Conservation (phyloP, 2,113 vertebrate species). For the Rhipidura dahli region DNA sequence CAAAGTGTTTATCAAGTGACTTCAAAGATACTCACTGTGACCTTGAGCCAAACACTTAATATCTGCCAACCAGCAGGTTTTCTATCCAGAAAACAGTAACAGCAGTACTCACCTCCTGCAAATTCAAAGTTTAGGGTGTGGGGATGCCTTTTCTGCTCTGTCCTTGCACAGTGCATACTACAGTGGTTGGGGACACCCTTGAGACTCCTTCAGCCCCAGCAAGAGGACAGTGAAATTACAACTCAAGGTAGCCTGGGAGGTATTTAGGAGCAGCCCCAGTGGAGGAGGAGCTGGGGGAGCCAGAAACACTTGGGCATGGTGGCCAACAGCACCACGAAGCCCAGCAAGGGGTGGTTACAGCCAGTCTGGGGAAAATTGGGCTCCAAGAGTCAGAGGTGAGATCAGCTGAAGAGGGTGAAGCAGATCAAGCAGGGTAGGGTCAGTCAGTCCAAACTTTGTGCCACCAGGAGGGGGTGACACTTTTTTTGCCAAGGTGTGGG, state of each 20-base stretch:
- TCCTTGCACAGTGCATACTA: fast-evolving
- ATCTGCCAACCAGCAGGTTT: background rate
- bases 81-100: background rate
- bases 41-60: constrained; percentile 16
- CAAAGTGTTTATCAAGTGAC: background rate
- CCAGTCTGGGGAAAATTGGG: fast-evolving
- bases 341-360: background rate
- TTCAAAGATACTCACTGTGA: background rate
- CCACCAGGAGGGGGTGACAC: background rate
- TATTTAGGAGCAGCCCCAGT: background rate
- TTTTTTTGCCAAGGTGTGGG: background rate
- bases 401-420: background rate
- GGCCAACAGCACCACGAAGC: background rate
- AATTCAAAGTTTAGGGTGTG: fast-evolving
- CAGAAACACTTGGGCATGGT: fast-evolving
- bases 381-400: background rate
- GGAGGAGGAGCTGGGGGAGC: background rate
- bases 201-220: background rate
- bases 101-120: background rate
- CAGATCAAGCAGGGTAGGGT: background rate
- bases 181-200: background rate
- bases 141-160: background rate
- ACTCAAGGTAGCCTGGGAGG: fast-evolving
- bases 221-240: background rate
- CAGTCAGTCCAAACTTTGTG: background rate